phyloP scores from a whole-genome alignment of 2,797 vertebrate species.

The Uromys caudimaculatus region DNA sequence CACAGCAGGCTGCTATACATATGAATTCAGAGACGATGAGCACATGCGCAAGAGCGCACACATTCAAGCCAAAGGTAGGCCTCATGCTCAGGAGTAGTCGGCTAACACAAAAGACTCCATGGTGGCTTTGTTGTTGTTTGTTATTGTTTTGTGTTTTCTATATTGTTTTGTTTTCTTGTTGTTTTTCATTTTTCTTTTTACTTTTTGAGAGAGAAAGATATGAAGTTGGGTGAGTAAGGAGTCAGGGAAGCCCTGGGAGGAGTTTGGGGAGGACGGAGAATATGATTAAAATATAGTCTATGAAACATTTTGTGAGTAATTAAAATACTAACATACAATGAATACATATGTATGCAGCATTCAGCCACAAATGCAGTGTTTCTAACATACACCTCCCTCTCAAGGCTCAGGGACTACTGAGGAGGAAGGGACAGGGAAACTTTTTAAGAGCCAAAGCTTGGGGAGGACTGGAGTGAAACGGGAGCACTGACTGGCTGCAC shows the following conservation, averaged over 20 bases:
- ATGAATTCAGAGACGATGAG: not conserved
- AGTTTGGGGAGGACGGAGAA: not conserved
- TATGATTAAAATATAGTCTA: not conserved
- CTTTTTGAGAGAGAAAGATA: not conserved
- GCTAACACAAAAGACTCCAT: not conserved
- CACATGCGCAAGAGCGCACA: fast-evolving
- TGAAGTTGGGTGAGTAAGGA: not conserved
- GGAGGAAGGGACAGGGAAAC: not conserved
- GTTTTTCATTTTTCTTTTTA: not conserved
- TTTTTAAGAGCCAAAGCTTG: not conserved
- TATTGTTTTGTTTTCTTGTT: not conserved
- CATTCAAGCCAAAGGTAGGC: not conserved
- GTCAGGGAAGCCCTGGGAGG: not conserved
- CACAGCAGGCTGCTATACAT: not conserved
- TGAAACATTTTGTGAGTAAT: not conserved
- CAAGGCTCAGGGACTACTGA: not conserved
- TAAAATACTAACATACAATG: not conserved
- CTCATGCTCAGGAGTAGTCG: not conserved
- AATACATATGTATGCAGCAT: too few relatives aligned
- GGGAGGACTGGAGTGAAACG: not conserved
- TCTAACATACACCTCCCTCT: not conserved
- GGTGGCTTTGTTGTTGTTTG: not conserved
- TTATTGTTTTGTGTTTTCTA: not conserved
- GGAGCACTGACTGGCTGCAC: too few relatives aligned
- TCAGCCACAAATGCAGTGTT: too few relatives aligned